phyloP scores from a whole-genome alignment of 2,797 vertebrate species.

The Danio kyathit region DNA sequence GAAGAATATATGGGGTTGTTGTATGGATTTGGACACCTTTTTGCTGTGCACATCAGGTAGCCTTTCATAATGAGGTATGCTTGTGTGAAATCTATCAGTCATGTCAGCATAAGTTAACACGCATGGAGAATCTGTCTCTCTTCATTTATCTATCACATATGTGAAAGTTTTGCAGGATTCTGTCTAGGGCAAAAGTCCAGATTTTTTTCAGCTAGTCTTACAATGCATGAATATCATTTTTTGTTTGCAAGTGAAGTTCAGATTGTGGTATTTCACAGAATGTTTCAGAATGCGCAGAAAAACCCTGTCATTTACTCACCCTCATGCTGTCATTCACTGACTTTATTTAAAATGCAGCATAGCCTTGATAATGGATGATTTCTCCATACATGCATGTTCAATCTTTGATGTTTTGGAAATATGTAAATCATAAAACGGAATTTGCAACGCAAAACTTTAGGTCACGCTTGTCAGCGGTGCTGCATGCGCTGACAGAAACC shows the following conservation, averaged over 20 bases:
- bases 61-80: not conserved
- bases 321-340: not conserved
- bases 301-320: not conserved
- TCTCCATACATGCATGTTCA: not conserved
- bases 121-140: not conserved
- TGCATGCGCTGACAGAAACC: too few relatives aligned
- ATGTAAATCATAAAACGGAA: not conserved
- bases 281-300: not conserved
- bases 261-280: not conserved
- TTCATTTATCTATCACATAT: not conserved
- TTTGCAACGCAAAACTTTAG: not conserved
- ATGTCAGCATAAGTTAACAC: not conserved
- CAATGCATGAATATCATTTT: not conserved
- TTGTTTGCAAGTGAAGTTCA: not conserved
- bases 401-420: not conserved
- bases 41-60: not conserved
- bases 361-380: not conserved
- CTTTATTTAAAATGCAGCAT: not conserved
- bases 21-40: not conserved
- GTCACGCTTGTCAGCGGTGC: not conserved
- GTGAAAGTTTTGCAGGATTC: slow-evolving; percentile 17
- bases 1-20: not conserved
- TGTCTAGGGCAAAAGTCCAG: not conserved
- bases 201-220: not conserved
- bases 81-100: not conserved